Evolutionary conservation across 1,140 invertebrate genomes (phyloP), one percentile per base, ranked within the genome.

Genomic region (Psilanteris sp.): DNA sequence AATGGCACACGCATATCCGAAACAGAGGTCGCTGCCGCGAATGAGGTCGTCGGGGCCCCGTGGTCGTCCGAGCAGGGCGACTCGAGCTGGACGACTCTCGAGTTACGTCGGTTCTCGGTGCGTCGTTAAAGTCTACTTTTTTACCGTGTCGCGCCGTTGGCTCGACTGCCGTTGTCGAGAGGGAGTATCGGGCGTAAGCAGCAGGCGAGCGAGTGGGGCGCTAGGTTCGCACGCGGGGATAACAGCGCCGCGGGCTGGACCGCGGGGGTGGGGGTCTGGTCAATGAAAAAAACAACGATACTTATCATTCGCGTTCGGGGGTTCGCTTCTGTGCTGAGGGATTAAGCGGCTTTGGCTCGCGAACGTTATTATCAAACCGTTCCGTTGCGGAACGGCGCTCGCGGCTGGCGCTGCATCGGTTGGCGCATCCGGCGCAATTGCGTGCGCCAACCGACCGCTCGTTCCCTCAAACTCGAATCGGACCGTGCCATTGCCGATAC

Each of bases 121-220:
- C 9, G 20, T 10, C 27, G 24, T 6, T 50, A 27, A 32, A 34
- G 27, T 55, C 14, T 29, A 61, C 13, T 61, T 54, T 27, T 3
- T n/a, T 8, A 37, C 57, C 62, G 72, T 62, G 22, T 54, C 61
- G 54, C 61, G 54, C 44, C 44, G 37, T 48, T 59, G 34, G 61
- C 71, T 74, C 46, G 52, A 74, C 71, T 74, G 61, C 16, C 59
- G 43, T 34, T 32, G 46, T 20, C 71, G 48, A 66, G 71, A 61
- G 71, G 71, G 71, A 66, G 71, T 66, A 50, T 66, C 71, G 52
- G 71, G 61, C 61, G 61, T 44, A 70, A 59, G 55, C 55, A 15
- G 13, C 27, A 15, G 34, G 26, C 39, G 11, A 4, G 20, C 10
- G 37, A 71, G 67, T 52, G 41, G 64, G 41, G 43, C 6, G 46